phyloP scores from a whole-genome alignment of 2,797 vertebrate genomes.

The Champsocephalus gunnari region DNA sequence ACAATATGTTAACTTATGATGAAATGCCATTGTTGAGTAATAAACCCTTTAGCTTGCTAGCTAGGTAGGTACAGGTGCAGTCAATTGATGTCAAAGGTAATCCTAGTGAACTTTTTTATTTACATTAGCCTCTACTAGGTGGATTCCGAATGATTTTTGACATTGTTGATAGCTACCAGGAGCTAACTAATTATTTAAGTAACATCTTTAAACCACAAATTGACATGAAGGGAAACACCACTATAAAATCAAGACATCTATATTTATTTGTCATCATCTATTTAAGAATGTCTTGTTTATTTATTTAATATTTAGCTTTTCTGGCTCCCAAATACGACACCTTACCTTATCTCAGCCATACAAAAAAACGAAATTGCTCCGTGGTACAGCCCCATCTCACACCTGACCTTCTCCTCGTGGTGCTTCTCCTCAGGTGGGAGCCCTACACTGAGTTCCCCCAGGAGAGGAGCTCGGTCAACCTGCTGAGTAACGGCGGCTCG shows the following conservation, averaged over 20 bases:
- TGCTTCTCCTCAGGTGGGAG: conserved; percentile 89
- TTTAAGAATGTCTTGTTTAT: no score
- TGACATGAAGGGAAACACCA: neutral
- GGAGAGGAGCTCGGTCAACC: conserved; percentile 96
- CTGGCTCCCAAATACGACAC: neutral
- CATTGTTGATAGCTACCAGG: neutral
- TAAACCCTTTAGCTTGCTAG: neutral
- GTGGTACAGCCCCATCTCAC: conserved; percentile 5
- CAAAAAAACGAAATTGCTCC: neutral
- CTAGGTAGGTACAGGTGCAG: neutral
- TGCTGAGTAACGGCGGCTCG: conserved; percentile 87
- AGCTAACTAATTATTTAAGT: neutral
- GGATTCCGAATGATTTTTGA: no score
- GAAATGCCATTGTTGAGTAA: no score
- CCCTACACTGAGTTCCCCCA: conserved; percentile 94
- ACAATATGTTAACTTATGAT: no score
- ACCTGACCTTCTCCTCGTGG: conserved; percentile 34
- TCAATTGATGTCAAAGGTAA: no score
- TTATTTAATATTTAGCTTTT: neutral
- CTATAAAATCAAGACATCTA: neutral
- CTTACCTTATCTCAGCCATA: neutral
- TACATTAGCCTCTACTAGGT: no score
- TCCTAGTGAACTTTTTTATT: no score
- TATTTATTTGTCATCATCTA: no score
- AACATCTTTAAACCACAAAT: neutral